phyloP scores from a whole-genome alignment of 2,888 invertebrate genomes.

The Anagyrus pseudococci region DNA sequence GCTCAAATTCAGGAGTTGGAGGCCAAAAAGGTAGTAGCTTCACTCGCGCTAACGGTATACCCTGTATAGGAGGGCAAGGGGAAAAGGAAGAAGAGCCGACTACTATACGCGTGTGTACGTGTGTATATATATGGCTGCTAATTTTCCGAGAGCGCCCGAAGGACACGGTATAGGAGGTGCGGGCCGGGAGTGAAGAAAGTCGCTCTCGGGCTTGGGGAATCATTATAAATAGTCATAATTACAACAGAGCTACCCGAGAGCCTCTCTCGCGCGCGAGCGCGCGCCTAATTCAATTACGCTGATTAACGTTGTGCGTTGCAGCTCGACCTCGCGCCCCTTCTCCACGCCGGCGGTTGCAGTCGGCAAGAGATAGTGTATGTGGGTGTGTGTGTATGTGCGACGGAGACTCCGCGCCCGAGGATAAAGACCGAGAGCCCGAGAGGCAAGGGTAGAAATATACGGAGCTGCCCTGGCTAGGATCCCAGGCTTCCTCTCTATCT shows the following conservation, averaged over 20 bases:
- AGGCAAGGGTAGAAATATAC: conserved; percentile 52
- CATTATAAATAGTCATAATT: conserved; percentile 63
- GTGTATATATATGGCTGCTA: conserved; percentile 29
- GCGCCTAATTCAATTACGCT: conserved; percentile 61
- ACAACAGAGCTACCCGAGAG: conserved; percentile 50
- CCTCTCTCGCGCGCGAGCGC: no score
- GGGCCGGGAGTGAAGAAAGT: background rate
- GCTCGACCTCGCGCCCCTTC: conserved; percentile 43
- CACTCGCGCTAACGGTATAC: background rate
- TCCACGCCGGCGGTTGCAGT: no score
- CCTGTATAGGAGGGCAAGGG: background rate
- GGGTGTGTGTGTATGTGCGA: no score
- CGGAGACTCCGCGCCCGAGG: conserved; percentile 8
- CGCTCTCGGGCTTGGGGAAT: conserved; percentile 47
- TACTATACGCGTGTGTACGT: background rate
- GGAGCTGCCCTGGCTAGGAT: conserved; percentile 55
- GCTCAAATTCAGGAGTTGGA: background rate
- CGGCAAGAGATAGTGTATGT: no score
- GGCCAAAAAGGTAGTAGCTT: background rate
- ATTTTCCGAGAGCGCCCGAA: conserved; percentile 16
- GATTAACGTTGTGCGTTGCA: conserved; percentile 60
- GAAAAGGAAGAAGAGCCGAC: conserved; percentile 1
- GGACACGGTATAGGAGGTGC: background rate
- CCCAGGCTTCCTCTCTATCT: conserved; percentile 50
- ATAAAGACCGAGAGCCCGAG: conserved; percentile 14